phyloP scores from a whole-genome alignment of 1,140 invertebrate genomes.

The Aphidius ervi region DNA sequence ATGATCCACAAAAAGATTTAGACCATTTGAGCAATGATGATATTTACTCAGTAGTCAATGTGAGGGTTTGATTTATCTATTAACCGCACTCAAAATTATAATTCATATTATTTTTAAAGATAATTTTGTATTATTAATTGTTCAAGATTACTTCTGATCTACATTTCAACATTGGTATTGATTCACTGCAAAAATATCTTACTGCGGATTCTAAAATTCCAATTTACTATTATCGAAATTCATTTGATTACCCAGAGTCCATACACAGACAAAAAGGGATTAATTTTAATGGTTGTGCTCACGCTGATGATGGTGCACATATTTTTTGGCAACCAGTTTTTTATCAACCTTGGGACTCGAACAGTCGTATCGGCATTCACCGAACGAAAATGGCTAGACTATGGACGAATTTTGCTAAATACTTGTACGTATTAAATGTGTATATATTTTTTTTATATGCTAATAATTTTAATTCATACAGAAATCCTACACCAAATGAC shows the following conservation, averaged over 20 bases:
- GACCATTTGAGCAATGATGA: no score
- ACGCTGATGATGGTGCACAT: conserved; percentile 4
- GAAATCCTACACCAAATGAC: no score
- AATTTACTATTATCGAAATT: conserved; percentile 10
- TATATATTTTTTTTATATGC: no score
- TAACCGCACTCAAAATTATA: no score
- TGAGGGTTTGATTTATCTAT: no score
- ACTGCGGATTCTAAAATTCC: neutral
- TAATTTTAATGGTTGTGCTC: neutral
- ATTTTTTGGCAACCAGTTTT: neutral
- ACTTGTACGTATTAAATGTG: neutral
- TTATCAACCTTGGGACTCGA: neutral
- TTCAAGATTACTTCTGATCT: no score
- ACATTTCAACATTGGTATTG: no score
- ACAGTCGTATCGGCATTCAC: neutral
- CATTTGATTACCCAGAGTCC: neutral
- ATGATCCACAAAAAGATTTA: no score
- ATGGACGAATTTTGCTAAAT: conserved; percentile 10
- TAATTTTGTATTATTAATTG: no score
- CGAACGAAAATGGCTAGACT: neutral
- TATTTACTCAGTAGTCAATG: no score
- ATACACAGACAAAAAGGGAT: neutral
- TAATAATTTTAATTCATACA: no score
- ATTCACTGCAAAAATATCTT: neutral
- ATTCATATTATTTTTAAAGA: no score